Evolutionary conservation across 2,797 vertebrate genomes (phyloP).

Genomic region (Lutjanus campechanus): DNA sequence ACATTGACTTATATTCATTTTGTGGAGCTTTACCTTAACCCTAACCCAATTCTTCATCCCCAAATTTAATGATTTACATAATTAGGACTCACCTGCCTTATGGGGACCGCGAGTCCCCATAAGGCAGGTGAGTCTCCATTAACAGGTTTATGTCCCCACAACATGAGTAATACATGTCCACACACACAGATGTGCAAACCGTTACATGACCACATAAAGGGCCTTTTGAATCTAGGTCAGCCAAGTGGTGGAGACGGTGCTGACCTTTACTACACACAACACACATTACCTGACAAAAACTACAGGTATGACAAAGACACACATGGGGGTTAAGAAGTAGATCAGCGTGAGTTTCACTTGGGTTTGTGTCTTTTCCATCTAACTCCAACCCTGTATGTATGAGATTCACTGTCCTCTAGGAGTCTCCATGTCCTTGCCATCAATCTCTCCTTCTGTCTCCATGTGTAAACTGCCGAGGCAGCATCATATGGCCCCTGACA

Average conservation of each 20-base stretch:
- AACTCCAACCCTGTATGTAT: slow-evolving; percentile 1
- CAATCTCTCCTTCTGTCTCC: slow-evolving; percentile 49
- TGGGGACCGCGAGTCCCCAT: no score
- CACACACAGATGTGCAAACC: slow-evolving; percentile 9
- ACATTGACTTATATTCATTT: no score
- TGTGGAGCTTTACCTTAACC: no score
- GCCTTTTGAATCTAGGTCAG: slow-evolving; percentile 71
- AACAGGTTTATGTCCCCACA: no score
- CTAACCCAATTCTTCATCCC: no score
- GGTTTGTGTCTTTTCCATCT: slow-evolving; percentile 12
- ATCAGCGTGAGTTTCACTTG: background rate
- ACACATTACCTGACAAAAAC: slow-evolving; percentile 38
- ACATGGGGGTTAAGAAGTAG: background rate
- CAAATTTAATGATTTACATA: no score
- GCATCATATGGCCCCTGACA: slow-evolving; percentile 81
- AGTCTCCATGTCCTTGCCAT: slow-evolving; percentile 49
- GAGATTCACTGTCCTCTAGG: slow-evolving; percentile 19
- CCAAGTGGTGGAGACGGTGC: slow-evolving; percentile 34
- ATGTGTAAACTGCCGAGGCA: slow-evolving; percentile 74
- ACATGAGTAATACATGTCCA: slow-evolving; percentile 11
- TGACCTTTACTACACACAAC: slow-evolving; percentile 60
- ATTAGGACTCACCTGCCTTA: no score
- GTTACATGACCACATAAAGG: slow-evolving; percentile 40
- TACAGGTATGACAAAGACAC: slow-evolving; percentile 18
- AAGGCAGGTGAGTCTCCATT: no score